Base-by-base conservation (phyloP, 1,140 invertebrate species). In the Neodiprion fabricii region DNA sequence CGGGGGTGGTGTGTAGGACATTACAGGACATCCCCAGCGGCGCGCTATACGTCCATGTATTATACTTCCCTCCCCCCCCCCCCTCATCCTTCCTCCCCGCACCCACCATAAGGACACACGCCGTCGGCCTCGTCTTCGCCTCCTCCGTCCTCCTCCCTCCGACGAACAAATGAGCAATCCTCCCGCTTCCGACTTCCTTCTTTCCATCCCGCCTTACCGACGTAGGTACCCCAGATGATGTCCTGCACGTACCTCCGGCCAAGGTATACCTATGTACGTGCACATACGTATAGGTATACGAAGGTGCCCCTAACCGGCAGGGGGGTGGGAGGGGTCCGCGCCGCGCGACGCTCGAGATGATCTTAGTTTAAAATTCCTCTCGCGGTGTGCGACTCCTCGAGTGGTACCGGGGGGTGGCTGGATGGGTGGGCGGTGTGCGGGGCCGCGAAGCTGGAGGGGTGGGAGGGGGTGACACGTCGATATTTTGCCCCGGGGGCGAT, bases 241-340 rank as follows among this genome's bases (percentile, higher is more conserved):
- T 84, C 80, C 83, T 84, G 82, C 83, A 84, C 82, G 83, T 83
- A 84, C 67, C 47, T 28, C 47, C 5, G 21, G 65, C 28, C 9
- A 23, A 61, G 53, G 61, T 67, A 40, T 40, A 40, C 28, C 28
- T 74, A 14, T 70, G n/a, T 71, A 61, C 53, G n/a, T 61, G 53
- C n/a, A 61, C 1, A 61, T 61, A 61, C 11, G 2, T 17, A 17
- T 17, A 61, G 53, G 53, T 61, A 17, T 61, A 61, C 5, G 28
- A 40, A 40, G 28, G 28, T 40, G 28, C 28, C 28, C 28, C 28
- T 40, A 40, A 40, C 28, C 28, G 28, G 84, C 82, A 81, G 83
- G 83, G 83, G 83, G 84, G 79, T 79, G 82, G 83, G 83, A 82
- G 84, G 83, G 83, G 83, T 79, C 81, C 81, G 81, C 11, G 11